Evolutionary conservation across 2,113 vertebrate genomes (phyloP), one percentile per base, ranked within the genome.

Genomic region (Syrrhaptes paradoxus): DNA sequence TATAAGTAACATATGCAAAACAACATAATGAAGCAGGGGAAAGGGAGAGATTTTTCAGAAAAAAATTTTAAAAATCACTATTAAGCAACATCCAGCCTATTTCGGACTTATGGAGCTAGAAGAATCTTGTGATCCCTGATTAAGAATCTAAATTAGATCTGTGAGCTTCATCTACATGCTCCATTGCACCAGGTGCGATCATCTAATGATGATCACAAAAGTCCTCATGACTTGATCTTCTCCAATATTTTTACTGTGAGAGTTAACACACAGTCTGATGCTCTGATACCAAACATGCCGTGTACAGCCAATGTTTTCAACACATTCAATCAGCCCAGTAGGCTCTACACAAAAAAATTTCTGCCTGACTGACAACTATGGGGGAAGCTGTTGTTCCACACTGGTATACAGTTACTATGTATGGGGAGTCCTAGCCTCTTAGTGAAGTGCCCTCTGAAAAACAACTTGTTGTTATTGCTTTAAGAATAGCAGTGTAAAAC

Each of bases 281-380:
- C 31, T 21, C 19, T 34, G 20, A 51, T 43, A 85, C 9, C 29
- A 45, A 32, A 55, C 17, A 2, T 17, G 32, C 58, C 12, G 5
- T 0, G 3, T 10, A 31, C 19, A 41, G 32, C n/a, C 43, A 46
- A 38, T 13, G 67, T n/a, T 76, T 84, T 59, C 72, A 49, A 6
- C 15, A 21, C 0, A 0, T 2, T 4, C 6, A 4, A 15, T 41
- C 55, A 32, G 32, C 19, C 21, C 19, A 7, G 34, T 10, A 17
- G 17, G 17, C 36, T 91, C 46, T 20, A 4, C 6, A 15, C 45
- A 68, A 72, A 48, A 46, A 63, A 65, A 43, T 38, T 72, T 70
- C 58, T 48, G 48, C 22, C 61, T 58, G 36, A 3, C 13, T 31
- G 25, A 22, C 6, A 10, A 17, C 9, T 24, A 6, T 4, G 13